phyloP scores from a whole-genome alignment of 2,113 vertebrate genomes.

The Urocitellus parryii region DNA sequence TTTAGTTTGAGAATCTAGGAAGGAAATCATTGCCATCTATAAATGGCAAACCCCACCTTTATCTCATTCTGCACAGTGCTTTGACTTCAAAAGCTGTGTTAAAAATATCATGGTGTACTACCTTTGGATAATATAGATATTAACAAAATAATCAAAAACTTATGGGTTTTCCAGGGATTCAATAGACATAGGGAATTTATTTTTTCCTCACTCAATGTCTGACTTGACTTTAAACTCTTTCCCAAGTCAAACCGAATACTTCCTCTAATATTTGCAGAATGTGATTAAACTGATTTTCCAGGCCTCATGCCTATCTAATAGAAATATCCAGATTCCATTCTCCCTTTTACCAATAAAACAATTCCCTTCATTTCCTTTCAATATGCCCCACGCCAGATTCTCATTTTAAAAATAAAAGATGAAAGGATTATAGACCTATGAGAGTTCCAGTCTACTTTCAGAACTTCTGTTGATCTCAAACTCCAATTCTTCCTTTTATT shows the following conservation, averaged over 20 bases:
- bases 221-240: background rate
- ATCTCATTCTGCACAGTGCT: background rate
- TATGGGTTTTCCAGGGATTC: background rate
- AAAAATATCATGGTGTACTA: background rate
- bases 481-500: background rate
- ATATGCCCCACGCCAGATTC: background rate
- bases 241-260: background rate
- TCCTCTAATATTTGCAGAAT: conserved; percentile 42
- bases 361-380: background rate
- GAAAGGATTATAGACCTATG: conserved; percentile 38
- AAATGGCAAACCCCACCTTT: background rate
- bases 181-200: background rate
- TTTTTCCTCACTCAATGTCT: background rate
- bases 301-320: background rate
- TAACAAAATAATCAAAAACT: background rate
- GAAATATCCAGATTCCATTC: background rate
- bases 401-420: background rate
- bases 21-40: background rate
- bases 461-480: background rate
- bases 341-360: background rate
- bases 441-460: background rate
- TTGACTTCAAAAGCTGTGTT: background rate
- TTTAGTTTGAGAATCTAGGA: background rate
- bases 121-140: background rate
- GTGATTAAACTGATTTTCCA: conserved; percentile 57